phyloP scores from a whole-genome alignment of 2,888 invertebrate genomes.

The Drosophila merina region DNA sequence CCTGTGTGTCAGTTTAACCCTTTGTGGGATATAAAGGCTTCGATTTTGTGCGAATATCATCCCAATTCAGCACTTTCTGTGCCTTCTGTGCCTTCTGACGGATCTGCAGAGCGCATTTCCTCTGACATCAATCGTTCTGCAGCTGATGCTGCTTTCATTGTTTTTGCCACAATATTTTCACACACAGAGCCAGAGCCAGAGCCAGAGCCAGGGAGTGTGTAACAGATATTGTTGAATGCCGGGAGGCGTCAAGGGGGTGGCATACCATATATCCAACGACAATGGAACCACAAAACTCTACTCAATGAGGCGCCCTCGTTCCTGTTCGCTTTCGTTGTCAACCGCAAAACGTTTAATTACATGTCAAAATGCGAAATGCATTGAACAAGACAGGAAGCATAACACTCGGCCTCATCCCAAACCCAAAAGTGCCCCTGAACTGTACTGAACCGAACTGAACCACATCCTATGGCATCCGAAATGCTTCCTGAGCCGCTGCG shows the following conservation, averaged over 20 bases:
- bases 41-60: constrained; percentile 15
- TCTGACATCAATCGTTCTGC: constrained; percentile 55
- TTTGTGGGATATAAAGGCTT: constrained; percentile 9
- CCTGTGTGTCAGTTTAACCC: constrained; percentile 6
- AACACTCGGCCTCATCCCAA: constrained; percentile 12
- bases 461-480: constrained; percentile 34
- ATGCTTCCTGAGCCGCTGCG: constrained; percentile 26
- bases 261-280: constrained; percentile 30
- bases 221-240: constrained; percentile 8
- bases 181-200: constrained; percentile 1
- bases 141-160: constrained; percentile 50
- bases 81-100: constrained; percentile 26
- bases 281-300: constrained; percentile 42
- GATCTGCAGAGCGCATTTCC: constrained; percentile 61
- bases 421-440: neutral
- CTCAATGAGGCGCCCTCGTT: constrained; percentile 3
- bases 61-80: constrained; percentile 40
- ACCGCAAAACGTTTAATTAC: constrained; percentile 73
- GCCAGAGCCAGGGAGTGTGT: neutral
- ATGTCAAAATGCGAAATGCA: constrained; percentile 66
- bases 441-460: neutral
- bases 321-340: constrained; percentile 44
- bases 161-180: constrained; percentile 39
- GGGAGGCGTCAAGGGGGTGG: neutral
- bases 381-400: constrained; percentile 41